These are phyloP conservation scores for Homarus gammarus DNA, from an alignment of 2,888 invertebrate genomes.

Conservation along the genomic window DNA sequence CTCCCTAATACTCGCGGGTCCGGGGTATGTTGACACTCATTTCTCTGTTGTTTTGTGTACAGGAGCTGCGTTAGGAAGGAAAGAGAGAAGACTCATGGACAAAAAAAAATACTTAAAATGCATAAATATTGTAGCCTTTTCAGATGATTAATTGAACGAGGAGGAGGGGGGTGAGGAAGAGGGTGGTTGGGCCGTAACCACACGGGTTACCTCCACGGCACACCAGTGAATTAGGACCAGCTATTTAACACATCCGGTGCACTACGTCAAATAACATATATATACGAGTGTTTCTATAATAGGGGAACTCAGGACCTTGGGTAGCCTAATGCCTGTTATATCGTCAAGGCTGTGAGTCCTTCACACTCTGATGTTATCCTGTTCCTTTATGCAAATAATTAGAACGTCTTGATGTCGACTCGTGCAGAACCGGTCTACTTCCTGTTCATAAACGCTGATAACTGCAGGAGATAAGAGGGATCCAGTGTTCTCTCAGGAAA, in stretches of 20 bases:
- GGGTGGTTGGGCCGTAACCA: too few species aligned
- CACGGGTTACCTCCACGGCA: too few species aligned
- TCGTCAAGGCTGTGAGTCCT: not conserved
- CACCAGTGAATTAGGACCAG: too few species aligned
- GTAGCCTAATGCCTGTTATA: too few species aligned
- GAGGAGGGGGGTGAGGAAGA: too few species aligned
- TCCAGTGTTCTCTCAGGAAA: not conserved
- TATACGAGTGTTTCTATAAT: too few species aligned
- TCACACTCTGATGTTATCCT: not conserved
- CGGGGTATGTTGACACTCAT: not conserved
- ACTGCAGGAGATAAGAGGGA: not conserved
- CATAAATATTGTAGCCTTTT: too few species aligned
- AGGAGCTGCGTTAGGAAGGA: not conserved
- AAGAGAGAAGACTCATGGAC: too few species aligned
- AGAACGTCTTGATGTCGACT: not conserved
- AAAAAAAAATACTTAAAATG: too few species aligned
- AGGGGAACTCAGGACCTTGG: too few species aligned
- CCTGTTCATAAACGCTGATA: not conserved
- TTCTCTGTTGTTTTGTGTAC: not conserved
- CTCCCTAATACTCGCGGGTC: not conserved
- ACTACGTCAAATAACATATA: not conserved
- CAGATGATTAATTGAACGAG: too few species aligned
- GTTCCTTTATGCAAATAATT: not conserved
- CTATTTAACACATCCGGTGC: too few species aligned
- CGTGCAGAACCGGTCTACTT: slow-evolving; percentile 5